Conservation (phyloP, 2,888 invertebrate species). For the Chromoteleia sp. region DNA sequence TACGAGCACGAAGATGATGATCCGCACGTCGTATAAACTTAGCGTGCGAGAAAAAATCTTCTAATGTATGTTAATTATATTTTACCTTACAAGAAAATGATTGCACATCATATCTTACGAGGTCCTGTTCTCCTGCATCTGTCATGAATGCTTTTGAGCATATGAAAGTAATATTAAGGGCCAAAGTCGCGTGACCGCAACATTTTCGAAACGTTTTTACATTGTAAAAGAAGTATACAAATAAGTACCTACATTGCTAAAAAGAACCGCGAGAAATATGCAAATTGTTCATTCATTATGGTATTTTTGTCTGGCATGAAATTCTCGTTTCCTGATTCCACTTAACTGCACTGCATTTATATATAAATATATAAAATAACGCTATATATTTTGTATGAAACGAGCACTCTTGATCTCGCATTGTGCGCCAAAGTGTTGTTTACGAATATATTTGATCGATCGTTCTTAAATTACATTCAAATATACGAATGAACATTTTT, state of each 20-base stretch:
- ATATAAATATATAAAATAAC: constrained; percentile 30
- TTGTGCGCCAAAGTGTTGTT: constrained; percentile 54
- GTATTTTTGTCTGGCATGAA: constrained; percentile 65
- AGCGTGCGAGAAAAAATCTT: constrained; percentile 70
- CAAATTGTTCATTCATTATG: constrained; percentile 69
- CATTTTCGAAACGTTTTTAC: constrained; percentile 69
- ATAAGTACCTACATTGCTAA: constrained; percentile 67
- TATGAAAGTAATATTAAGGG: constrained; percentile 69
- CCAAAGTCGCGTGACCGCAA: constrained; percentile 70
- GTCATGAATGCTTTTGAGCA: constrained; percentile 65
- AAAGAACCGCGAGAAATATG: constrained; percentile 66
- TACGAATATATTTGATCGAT: constrained; percentile 29
- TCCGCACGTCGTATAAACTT: constrained; percentile 51
- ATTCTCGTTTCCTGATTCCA: constrained; percentile 63
- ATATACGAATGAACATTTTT: constrained; percentile 48
- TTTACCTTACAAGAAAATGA: constrained; percentile 69
- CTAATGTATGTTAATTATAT: constrained; percentile 69
- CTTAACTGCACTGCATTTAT: constrained; percentile 60
- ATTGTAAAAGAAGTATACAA: constrained; percentile 67
- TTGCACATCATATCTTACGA: constrained; percentile 69
- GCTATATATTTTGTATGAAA: constrained; percentile 55
- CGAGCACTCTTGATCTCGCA: constrained; percentile 40
- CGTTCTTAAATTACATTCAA: constrained; percentile 54
- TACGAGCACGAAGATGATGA: constrained; percentile 62
- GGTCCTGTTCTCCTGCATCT: constrained; percentile 65